Evolutionary conservation across 2,113 vertebrate genomes (phyloP).

Genomic region (Phoxinus phoxinus): DNA sequence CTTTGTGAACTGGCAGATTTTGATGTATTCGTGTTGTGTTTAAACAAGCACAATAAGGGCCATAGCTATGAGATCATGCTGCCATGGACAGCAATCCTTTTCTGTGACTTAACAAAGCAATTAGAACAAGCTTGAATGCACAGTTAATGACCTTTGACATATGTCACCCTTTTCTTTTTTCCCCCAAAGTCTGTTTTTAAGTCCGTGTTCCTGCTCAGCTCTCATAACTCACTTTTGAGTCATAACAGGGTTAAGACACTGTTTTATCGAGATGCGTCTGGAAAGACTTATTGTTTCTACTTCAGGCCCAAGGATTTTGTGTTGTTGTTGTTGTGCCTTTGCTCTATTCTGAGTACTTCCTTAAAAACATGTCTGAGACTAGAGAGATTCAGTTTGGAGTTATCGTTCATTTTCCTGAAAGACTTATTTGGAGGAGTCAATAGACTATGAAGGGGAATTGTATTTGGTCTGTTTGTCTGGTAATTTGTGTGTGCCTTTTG

Average conservation of each 20-base stretch:
- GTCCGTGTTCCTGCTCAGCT: not conserved
- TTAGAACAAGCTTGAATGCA: slow-evolving; percentile 1
- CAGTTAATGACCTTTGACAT: slow-evolving; percentile 18
- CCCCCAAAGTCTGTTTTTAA: slow-evolving; percentile 13
- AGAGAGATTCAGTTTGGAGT: slow-evolving; percentile 15
- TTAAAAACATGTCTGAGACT: not conserved
- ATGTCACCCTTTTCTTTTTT: not conserved
- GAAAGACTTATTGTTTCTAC: slow-evolving; percentile 32
- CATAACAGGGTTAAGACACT: slow-evolving; percentile 9
- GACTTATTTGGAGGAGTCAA: not conserved
- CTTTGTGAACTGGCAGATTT: not conserved
- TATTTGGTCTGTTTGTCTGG: not conserved
- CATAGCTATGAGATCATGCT: not conserved
- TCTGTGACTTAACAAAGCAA: not conserved
- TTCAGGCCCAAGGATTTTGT: not conserved
- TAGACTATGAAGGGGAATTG: not conserved
- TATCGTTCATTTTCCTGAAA: not conserved
- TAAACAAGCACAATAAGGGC: slow-evolving; percentile 11
- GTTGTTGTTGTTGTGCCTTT: not conserved
- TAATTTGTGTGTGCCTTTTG: slow-evolving; percentile 16
- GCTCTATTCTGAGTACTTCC: slow-evolving; percentile 37
- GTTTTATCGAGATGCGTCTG: slow-evolving; percentile 15
- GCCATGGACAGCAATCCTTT: not conserved
- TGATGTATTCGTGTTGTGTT: not conserved
- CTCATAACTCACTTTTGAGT: slow-evolving; percentile 24